Evolutionary conservation across 2,797 vertebrate species (phyloP).

Genomic region (Epinephelus malabaricus): DNA sequence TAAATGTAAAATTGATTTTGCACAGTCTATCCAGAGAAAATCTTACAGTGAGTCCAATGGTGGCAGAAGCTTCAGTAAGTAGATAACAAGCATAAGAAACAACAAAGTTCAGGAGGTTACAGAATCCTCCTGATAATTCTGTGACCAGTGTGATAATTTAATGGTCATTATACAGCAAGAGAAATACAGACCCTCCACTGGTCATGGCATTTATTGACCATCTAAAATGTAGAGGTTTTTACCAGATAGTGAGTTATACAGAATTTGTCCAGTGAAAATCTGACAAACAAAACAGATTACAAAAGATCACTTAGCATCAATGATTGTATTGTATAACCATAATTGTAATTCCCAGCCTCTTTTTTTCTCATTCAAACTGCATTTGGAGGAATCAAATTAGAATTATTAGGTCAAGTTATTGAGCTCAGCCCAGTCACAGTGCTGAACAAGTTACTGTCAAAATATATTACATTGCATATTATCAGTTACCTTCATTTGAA

Average conservation of each 20-base stretch:
- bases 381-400: too few relatives aligned
- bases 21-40: not conserved
- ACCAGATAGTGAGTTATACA: not conserved
- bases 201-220: not conserved
- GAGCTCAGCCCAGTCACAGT: too few relatives aligned
- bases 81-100: not conserved
- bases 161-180: not conserved
- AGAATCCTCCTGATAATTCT: not conserved
- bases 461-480: too few relatives aligned
- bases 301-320: not conserved
- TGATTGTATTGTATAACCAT: too few relatives aligned
- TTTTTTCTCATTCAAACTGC: not conserved
- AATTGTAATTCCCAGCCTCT: not conserved
- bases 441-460: too few relatives aligned
- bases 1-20: too few relatives aligned
- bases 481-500: too few relatives aligned
- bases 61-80: not conserved
- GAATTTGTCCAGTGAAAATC: not conserved
- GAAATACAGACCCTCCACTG: not conserved
- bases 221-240: not conserved
- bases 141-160: not conserved
- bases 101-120: slow-evolving; percentile 1
- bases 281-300: not conserved
- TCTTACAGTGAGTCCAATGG: not conserved
- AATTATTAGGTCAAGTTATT: too few relatives aligned